Conservation (phyloP, 2,113 vertebrate species). For the Eurypyga helias region DNA sequence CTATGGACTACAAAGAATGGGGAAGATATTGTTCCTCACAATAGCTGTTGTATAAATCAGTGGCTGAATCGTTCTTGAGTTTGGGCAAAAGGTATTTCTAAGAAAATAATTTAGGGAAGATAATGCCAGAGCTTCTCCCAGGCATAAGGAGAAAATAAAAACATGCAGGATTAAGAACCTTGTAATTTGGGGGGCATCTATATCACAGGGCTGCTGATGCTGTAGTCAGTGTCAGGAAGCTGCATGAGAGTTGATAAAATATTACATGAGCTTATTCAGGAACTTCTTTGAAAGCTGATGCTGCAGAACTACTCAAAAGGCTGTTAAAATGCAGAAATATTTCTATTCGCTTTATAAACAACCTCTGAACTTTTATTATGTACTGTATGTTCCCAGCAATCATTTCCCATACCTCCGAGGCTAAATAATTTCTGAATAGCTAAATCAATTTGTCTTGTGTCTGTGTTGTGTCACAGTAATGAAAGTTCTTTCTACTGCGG, state of each 20-base stretch:
- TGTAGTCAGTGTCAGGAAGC: not conserved
- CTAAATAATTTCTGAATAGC: slow-evolving; percentile 54
- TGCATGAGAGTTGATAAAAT: not conserved
- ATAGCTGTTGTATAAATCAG: not conserved
- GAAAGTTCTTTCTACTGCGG: not conserved
- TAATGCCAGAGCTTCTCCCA: not conserved
- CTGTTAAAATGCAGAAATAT: slow-evolving; percentile 17
- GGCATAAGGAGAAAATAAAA: not conserved
- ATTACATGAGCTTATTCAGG: not conserved
- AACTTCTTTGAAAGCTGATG: not conserved
- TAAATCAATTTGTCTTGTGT: slow-evolving; percentile 50
- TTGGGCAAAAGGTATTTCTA: not conserved
- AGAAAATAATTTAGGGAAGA: not conserved
- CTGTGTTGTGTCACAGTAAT: slow-evolving; percentile 31
- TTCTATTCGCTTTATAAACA: not conserved
- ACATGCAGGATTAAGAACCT: not conserved
- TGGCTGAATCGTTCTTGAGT: not conserved
- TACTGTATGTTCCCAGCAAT: slow-evolving; percentile 34
- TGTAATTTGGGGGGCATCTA: not conserved
- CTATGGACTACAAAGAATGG: not conserved
- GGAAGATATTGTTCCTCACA: not conserved
- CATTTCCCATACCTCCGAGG: slow-evolving; percentile 23
- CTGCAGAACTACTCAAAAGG: not conserved
- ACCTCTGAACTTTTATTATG: slow-evolving; percentile 29
- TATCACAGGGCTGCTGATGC: not conserved